Evolutionary conservation across 2,888 invertebrate species (phyloP).

Genomic region (Meta bourneti): DNA sequence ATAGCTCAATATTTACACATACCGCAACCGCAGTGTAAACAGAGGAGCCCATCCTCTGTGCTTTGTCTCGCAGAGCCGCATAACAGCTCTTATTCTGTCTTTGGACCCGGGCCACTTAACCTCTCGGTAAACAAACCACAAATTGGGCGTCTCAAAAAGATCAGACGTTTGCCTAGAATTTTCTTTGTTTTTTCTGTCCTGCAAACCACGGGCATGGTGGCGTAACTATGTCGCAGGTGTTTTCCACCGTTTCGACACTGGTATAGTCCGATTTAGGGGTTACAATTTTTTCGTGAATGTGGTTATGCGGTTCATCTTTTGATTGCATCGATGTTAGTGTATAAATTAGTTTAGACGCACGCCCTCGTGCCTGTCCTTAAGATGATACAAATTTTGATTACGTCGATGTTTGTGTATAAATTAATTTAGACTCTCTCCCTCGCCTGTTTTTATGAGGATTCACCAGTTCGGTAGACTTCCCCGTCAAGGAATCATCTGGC

Average conservation of each 20-base stretch:
- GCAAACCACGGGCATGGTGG: background rate
- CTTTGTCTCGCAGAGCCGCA: conserved; percentile 37
- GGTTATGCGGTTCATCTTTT: too few relatives aligned
- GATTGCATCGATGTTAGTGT: too few relatives aligned
- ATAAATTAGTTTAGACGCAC: too few relatives aligned
- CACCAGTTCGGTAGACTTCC: too few relatives aligned
- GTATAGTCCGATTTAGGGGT: too few relatives aligned
- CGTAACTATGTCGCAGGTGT: conserved; percentile 30
- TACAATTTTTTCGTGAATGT: too few relatives aligned
- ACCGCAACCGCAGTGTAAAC: conserved; percentile 63
- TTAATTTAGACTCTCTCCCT: too few relatives aligned
- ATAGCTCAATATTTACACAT: conserved; percentile 62
- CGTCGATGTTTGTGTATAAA: too few relatives aligned
- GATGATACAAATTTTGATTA: too few relatives aligned
- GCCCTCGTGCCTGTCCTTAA: too few relatives aligned
- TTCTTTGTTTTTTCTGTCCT: background rate
- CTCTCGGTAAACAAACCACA: conserved; percentile 58
- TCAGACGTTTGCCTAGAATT: background rate
- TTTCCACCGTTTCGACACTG: background rate
- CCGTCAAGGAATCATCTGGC: too few relatives aligned
- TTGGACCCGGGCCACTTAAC: conserved; percentile 48
- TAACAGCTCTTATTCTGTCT: conserved; percentile 22
- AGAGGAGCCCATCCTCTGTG: conserved; percentile 27
- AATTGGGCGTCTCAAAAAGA: conserved; percentile 50
- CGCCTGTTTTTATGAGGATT: too few relatives aligned